Base-by-base conservation (phyloP, 2,113 vertebrate genomes). In the Speoplatyrhinus poulsoni region DNA sequence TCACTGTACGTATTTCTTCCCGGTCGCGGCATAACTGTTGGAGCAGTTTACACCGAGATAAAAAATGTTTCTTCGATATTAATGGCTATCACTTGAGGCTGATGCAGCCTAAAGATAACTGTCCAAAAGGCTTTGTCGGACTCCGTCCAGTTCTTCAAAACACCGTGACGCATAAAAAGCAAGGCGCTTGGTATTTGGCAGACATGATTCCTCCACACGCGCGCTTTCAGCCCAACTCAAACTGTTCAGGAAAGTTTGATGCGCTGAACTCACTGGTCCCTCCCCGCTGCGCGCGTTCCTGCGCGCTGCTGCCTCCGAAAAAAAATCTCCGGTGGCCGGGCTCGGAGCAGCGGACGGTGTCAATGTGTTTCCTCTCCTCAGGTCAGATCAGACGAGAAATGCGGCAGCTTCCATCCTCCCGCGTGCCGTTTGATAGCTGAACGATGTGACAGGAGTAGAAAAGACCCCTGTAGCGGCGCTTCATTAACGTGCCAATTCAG, bases 1-100 rank as follows among this genome's bases (percentile, higher is more conserved):
- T 97, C 96, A 48, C 96, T 96, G 89, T 96, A 97, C 13, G 96
- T 97, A 93, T 96, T 97, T 88, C 96, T 94, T 67, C 96, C 95
- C 2, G 96, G 96, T 32, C 96, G 95, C 89, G 96, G 96, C 96
- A 98, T 97, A 80, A 32, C 32, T 58, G 11, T 54, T 41, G 36
- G 36, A 41, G 36, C 36, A 41, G 36, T 41, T 41, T 41, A 41
- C 36, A 41, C 36, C 6, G 36, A 41, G 36, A 41, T 41, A 41
- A 8, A 6, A 41, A 41, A 6, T 5, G 0, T 41, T 41, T 41
- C 36, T 41, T 41, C 36, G 7, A 41, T 5, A 41, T 8, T 41
- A 7, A 41, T 41, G 36, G 7, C 7, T 26, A 2, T 26, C 26
- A 26, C 2, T 26, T 26, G 2, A 41, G 36, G 36, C 36, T 41